A percentile compares a stretch with the other conserved stretches of the same genome.
Conservation (phyloP, 2,888 invertebrate species). For the Ochlodes sylvanus region DNA sequence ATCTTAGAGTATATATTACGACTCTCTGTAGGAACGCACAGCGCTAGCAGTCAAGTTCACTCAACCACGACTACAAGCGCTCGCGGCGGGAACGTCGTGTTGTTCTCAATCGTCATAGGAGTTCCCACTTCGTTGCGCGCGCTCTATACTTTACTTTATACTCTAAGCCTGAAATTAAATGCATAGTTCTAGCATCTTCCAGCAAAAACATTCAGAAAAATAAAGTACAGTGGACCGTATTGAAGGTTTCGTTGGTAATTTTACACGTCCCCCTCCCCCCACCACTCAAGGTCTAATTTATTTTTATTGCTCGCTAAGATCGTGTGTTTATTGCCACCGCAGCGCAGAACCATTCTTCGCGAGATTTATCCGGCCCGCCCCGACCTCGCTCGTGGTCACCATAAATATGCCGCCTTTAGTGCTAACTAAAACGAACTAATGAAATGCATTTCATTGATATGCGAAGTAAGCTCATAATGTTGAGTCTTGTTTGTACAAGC, state of each 20-base stretch:
- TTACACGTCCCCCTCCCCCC: not conserved
- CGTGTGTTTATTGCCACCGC: constrained; percentile 57
- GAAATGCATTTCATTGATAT: constrained; percentile 23
- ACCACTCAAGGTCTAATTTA: constrained; percentile 53
- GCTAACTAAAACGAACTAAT: constrained; percentile 32
- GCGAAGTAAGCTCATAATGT: not conserved
- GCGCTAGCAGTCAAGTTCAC: no score
- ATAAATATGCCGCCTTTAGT: constrained; percentile 33
- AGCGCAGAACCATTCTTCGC: constrained; percentile 43
- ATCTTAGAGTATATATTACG: no score
- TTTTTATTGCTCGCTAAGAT: constrained; percentile 63
- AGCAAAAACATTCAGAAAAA: no score
- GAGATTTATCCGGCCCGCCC: constrained; percentile 54
- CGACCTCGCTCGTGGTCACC: constrained; percentile 42
- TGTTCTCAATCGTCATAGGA: no score
- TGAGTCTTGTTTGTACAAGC: no score
- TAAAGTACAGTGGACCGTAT: not conserved
- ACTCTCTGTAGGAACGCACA: no score
- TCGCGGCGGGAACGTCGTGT: no score
- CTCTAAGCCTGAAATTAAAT: no score
- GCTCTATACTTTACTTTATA: no score
- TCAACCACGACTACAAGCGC: no score
- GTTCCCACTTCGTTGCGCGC: no score
- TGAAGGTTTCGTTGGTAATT: constrained; percentile 11
- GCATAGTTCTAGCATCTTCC: no score